Evolutionary conservation across 2,797 vertebrate genomes (phyloP).

Genomic region (Glossophaga mutica): DNA sequence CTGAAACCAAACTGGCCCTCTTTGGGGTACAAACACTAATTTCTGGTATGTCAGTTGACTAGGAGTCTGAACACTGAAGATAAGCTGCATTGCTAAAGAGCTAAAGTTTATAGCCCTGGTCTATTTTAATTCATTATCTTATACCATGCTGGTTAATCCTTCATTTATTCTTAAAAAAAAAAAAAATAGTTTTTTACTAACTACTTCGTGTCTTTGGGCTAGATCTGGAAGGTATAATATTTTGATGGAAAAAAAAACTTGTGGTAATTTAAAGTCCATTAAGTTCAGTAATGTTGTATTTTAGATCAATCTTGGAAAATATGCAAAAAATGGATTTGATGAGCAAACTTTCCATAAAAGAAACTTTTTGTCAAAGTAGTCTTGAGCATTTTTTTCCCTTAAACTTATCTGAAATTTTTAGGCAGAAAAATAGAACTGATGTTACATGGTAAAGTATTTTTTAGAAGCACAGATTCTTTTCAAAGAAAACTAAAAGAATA

Average conservation of each 20-base stretch:
- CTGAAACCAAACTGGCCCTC: background rate
- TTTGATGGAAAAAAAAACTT: background rate
- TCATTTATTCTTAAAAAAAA: background rate
- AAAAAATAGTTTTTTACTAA: background rate
- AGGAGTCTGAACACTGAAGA: background rate
- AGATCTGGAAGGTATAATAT: background rate
- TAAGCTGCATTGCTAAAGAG: background rate
- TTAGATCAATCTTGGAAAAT: background rate
- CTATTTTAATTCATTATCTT: background rate
- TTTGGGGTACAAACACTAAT: background rate
- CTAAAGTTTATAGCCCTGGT: background rate
- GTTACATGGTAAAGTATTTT: background rate
- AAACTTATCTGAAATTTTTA: background rate
- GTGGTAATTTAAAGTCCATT: background rate
- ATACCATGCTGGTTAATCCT: background rate
- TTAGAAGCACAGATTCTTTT: background rate
- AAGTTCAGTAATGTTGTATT: background rate
- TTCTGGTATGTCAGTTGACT: background rate
- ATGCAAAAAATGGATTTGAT: background rate
- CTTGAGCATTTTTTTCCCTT: background rate
- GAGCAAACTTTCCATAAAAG: background rate
- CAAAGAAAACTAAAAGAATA: background rate
- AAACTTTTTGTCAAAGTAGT: background rate
- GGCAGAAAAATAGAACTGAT: background rate
- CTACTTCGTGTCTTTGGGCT: background rate